Base-by-base conservation (phyloP, 1,140 invertebrate species). In the Tenebrio molitor region DNA sequence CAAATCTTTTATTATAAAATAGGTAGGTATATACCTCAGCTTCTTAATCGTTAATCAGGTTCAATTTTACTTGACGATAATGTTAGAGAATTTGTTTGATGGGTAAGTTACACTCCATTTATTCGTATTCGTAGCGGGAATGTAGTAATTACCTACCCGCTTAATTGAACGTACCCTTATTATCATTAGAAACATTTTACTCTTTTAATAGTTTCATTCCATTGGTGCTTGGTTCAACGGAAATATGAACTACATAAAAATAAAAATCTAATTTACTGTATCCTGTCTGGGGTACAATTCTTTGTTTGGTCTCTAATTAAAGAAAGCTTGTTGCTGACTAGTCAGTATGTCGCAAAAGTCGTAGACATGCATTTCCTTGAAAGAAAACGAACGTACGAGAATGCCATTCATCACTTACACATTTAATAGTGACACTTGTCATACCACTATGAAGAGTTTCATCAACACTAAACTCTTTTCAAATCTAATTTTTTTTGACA, bases 151-250 rank as follows among this genome's bases (percentile, higher is more conserved):
- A 39, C 36, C 36, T 39, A 39, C 36, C 36, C 4, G 12, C 36
- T 39, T 39, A 39, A 39, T 39, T 39, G 36, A 39, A 39, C 36
- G 12, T 39, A 39, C 36, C 36, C 36, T 39, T 39, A 39, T 39
- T 39, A 39, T 39, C 36, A 39, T 39, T 39, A 39, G 36, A 2
- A 12, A 39, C 12, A 12, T 33, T 5, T 39, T 8, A 29, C 25
- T 4, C 8, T 8, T 29, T 29, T 29, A 29, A 29, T 29, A 29
- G 3, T 29, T 29, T 29, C 12, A 2, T 39, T 7, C 36, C 36
- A 3, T 12, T 2, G 36, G 3, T n/a, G 3, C 12, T 39, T 39
- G 12, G 12, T 12, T 39, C 36, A 39, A 12, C 36, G 36, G 36
- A 39, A 39, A 12, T 39, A 2, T 5, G n/a, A 12, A 39, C 36